Percentiles rank a stretch among this genome's conserved stretches.
phyloP scores from a whole-genome alignment of 2,888 invertebrate species.

The Melikaiella ostensackeni region DNA sequence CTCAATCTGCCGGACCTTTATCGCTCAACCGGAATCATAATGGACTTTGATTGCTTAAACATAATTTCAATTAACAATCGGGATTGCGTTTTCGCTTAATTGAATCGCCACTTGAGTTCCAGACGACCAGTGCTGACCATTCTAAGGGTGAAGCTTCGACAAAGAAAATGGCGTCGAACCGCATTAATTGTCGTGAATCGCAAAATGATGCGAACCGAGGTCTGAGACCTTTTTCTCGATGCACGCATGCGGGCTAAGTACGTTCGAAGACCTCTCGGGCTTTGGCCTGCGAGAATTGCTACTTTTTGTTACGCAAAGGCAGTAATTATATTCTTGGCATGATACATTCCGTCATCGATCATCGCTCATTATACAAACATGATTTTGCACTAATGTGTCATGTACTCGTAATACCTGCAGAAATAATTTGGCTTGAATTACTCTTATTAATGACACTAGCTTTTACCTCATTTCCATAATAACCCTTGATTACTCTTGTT shows the following conservation, averaged over 20 bases:
- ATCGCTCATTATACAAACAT: conserved; percentile 2
- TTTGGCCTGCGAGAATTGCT: conserved; percentile 1
- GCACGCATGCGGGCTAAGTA: neutral
- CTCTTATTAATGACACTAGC: neutral
- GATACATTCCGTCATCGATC: conserved; percentile 1
- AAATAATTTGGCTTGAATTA: neutral
- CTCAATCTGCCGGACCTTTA: conserved; percentile 63
- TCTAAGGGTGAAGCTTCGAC: conserved; percentile 41
- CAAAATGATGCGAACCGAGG: conserved; percentile 67
- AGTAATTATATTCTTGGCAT: conserved; percentile 1
- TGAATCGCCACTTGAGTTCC: conserved; percentile 66
- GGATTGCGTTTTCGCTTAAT: conserved; percentile 72
- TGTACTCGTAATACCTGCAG: neutral
- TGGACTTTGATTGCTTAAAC: conserved; percentile 73
- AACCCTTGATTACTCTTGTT: neutral
- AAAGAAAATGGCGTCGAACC: conserved; percentile 45
- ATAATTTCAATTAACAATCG: conserved; percentile 75
- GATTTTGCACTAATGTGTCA: neutral
- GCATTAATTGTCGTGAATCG: conserved; percentile 66
- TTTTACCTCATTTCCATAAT: neutral
- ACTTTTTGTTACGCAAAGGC: conserved; percentile 9
- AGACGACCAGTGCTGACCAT: neutral
- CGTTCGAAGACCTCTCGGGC: conserved; percentile 1
- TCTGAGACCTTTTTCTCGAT: conserved; percentile 8
- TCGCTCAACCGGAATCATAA: conserved; percentile 68